phyloP scores from a whole-genome alignment of 2,113 vertebrate species.

The Epinephelus lanceolatus region DNA sequence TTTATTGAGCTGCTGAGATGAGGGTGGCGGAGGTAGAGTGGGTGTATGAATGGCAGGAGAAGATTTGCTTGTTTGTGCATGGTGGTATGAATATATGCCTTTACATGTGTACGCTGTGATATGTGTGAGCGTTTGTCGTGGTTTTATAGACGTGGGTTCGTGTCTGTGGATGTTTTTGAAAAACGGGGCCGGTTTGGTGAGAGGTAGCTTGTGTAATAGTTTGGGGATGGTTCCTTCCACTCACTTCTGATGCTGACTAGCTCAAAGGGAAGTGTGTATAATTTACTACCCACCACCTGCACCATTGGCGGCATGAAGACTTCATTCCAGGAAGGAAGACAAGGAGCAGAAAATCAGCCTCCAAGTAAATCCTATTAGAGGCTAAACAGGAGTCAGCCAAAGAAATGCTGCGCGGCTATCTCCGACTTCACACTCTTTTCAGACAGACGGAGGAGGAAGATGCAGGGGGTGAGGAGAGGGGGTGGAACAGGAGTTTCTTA shows the following conservation, averaged over 20 bases:
- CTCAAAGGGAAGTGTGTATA: slow-evolving; percentile 74
- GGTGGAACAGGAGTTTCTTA: slow-evolving; percentile 30
- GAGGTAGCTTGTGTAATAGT: slow-evolving; percentile 22
- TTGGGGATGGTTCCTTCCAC: slow-evolving; percentile 15
- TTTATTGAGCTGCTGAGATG: slow-evolving; percentile 63
- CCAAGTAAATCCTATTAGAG: slow-evolving; percentile 76
- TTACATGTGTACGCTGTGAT: slow-evolving; percentile 16
- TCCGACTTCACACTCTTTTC: slow-evolving; percentile 43
- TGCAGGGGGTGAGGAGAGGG: background rate
- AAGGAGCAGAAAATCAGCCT: slow-evolving; percentile 70
- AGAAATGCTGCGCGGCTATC: slow-evolving; percentile 52
- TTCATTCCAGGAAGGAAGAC: slow-evolving; percentile 73
- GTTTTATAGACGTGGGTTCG: slow-evolving; percentile 26
- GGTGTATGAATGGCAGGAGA: slow-evolving; percentile 45
- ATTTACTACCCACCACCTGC: slow-evolving; percentile 80
- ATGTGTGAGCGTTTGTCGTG: slow-evolving; percentile 12
- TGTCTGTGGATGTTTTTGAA: slow-evolving; percentile 14
- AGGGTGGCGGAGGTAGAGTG: slow-evolving; percentile 26
- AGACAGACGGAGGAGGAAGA: slow-evolving; percentile 33
- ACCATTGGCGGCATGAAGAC: slow-evolving; percentile 67
- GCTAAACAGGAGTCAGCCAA: slow-evolving; percentile 73
- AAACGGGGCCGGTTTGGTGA: slow-evolving; percentile 28
- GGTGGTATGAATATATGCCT: slow-evolving; percentile 30
- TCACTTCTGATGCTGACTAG: slow-evolving; percentile 57
- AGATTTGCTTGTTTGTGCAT: slow-evolving; percentile 59